Percentiles rank a stretch among this genome's conserved stretches.
These are phyloP conservation scores for Dreissena polymorpha DNA, from an alignment of 1,140 invertebrate genomes.

Conservation along the genomic window DNA sequence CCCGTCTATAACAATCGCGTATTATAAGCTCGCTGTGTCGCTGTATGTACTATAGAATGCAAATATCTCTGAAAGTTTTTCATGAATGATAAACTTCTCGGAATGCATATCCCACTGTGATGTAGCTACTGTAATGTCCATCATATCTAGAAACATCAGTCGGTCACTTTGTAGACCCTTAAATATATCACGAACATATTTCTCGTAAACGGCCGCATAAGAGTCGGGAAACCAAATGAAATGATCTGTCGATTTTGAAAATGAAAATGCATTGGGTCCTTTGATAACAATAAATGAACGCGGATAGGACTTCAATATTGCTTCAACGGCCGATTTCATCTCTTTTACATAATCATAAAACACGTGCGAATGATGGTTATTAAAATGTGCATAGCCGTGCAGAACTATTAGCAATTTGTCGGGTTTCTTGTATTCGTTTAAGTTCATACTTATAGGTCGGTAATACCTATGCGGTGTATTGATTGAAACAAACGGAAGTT, in stretches of 20 bases:
- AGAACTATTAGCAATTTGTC: slow-evolving; percentile 12
- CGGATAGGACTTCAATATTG: slow-evolving; percentile 7
- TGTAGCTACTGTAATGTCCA: slow-evolving; percentile 38
- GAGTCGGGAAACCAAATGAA: slow-evolving; percentile 36
- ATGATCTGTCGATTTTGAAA: slow-evolving; percentile 34
- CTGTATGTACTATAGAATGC: too few species aligned
- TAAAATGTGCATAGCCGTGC: slow-evolving; percentile 38
- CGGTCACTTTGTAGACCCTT: slow-evolving; percentile 21
- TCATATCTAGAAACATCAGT: slow-evolving; percentile 27
- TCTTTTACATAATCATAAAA: slow-evolving; percentile 32
- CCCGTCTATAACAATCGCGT: too few species aligned
- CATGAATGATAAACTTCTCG: slow-evolving; percentile 4
- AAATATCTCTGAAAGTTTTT: neutral
- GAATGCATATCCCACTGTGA: slow-evolving; percentile 42
- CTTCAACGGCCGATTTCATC: slow-evolving; percentile 8
- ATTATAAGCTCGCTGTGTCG: too few species aligned
- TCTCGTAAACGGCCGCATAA: too few species aligned
- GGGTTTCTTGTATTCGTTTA: slow-evolving; percentile 5
- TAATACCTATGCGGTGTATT: slow-evolving; percentile 36
- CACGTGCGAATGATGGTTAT: slow-evolving; percentile 28
- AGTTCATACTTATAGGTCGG: neutral
- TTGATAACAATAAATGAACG: slow-evolving; percentile 28
- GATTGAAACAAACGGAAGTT: slow-evolving; percentile 34
- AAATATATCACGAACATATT: slow-evolving; percentile 28
- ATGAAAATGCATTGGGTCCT: slow-evolving; percentile 41